Evolutionary conservation across 1,140 invertebrate genomes (phyloP).

Genomic region (Hyposmocoma kahamanoa): DNA sequence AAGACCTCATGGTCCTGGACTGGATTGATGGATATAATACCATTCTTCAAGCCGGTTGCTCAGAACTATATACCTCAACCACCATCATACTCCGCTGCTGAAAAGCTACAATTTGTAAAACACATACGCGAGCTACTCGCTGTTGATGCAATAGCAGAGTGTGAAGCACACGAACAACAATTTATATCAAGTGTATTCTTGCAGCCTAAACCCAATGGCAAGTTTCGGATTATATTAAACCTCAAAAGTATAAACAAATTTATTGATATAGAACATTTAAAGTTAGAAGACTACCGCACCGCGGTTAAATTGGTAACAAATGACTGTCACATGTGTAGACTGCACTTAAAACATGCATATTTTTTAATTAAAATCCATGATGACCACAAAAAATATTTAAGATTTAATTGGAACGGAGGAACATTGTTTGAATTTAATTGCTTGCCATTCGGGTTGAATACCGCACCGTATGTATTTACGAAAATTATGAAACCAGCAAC

Average conservation of each 20-base stretch:
- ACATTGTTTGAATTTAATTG: conserved; percentile 7
- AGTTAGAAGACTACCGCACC: conserved; percentile 6
- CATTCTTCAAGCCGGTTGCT: neutral
- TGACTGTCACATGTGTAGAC: neutral
- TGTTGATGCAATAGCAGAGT: neutral
- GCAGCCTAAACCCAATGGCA: conserved; percentile 5
- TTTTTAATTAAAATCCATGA: conserved; percentile 1
- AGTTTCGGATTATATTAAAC: conserved; percentile 4
- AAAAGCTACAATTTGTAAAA: neutral
- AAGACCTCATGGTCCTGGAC: neutral
- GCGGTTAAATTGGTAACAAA: conserved; percentile 5
- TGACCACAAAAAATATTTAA: conserved; percentile 7
- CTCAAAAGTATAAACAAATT: conserved; percentile 4
- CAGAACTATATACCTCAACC: neutral
- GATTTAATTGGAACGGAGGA: conserved; percentile 1
- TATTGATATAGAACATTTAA: conserved; percentile 5
- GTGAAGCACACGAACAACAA: neutral
- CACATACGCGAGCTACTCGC: neutral
- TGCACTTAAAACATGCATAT: conserved; percentile 7
- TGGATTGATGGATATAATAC: conserved; percentile 2
- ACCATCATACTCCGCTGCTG: neutral
- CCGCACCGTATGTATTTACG: conserved; percentile 6
- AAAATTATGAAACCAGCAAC: conserved; percentile 10
- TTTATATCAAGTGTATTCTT: conserved; percentile 7
- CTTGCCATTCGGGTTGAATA: conserved; percentile 3